Base-by-base conservation (phyloP, 1,140 invertebrate species). In the Drosophila arawakana region DNA sequence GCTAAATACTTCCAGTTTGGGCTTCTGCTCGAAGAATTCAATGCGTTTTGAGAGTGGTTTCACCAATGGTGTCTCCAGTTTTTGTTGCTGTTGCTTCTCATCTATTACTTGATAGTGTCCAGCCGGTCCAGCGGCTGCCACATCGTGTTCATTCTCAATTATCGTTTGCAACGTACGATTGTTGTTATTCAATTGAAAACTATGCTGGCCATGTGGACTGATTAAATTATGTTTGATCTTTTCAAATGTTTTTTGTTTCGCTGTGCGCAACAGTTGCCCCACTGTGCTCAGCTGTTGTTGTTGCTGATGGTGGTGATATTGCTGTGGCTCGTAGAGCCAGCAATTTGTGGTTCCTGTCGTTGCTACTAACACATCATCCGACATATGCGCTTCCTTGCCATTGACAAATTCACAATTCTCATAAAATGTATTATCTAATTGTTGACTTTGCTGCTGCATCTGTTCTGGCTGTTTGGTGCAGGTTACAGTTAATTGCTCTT, bases 381-480 rank as follows among this genome's bases (percentile, higher is more conserved):
- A 67, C 72, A 68, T 61, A 71, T 75, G 65, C 76, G 62, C 67
- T 47, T 78, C 60, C 62, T 77, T 67, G 49, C 49, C 58, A 61
- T 62, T 52, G n/a, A 61, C 15, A 61, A 15, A 54, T 63, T 78
- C 73, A 84, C 62, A 67, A 66, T 83, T 80, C 65, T 80, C 82
- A 78, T 86, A 85, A 52, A 84, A 74, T 62, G 77, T 73, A 80
- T 85, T 63, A 18, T 76, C 75, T 85, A 86, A 54, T 61, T 84
- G 65, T 58, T 71, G 78, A 30, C 6, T 30, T 50, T 80, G 73
- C 61, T 80, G 73, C 63, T 73, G 68, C 88, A 90, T 91, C 89
- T 91, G 90, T 91, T 91, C 80, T 91, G 91, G 90, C 83, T 91
- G 82, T 91, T 91, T 88, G 90, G 82, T 91, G 90, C 84, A 91